Conservation (phyloP, 1,140 invertebrate species). For the Drosophila pachea region DNA sequence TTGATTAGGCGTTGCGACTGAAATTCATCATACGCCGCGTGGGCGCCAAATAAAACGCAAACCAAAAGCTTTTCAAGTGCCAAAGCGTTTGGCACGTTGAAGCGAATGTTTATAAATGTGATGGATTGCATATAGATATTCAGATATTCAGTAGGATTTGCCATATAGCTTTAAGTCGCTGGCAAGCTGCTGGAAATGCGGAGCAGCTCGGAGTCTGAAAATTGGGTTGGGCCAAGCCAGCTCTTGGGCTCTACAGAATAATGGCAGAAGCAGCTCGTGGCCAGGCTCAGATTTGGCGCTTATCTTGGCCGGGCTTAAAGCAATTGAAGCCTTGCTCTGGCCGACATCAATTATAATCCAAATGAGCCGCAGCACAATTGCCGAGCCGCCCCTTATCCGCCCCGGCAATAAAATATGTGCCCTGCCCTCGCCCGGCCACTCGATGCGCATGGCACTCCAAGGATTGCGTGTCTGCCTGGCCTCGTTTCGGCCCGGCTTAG, state of each 20-base stretch:
- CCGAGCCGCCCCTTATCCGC: slow-evolving; percentile 57
- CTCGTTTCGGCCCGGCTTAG: slow-evolving; percentile 45
- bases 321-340: slow-evolving; percentile 41
- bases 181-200: no score
- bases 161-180: no score
- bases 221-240: no score
- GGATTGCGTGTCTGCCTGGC: neutral
- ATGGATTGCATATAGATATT: neutral
- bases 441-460: no score
- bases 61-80: slow-evolving; percentile 1
- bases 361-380: slow-evolving; percentile 68
- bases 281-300: slow-evolving; percentile 41
- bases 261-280: slow-evolving; percentile 41
- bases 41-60: slow-evolving; percentile 32
- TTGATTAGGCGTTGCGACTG: slow-evolving; percentile 64
- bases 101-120: neutral
- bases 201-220: no score
- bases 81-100: slow-evolving; percentile 2
- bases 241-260: no score
- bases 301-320: slow-evolving; percentile 49
- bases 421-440: slow-evolving; percentile 16
- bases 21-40: slow-evolving; percentile 71
- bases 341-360: slow-evolving; percentile 74
- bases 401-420: slow-evolving; percentile 64
- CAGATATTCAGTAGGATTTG: no score